Evolutionary conservation across 2,113 vertebrate genomes (phyloP), one percentile per base, ranked within the genome.

Genomic region (Lathamus discolor): DNA sequence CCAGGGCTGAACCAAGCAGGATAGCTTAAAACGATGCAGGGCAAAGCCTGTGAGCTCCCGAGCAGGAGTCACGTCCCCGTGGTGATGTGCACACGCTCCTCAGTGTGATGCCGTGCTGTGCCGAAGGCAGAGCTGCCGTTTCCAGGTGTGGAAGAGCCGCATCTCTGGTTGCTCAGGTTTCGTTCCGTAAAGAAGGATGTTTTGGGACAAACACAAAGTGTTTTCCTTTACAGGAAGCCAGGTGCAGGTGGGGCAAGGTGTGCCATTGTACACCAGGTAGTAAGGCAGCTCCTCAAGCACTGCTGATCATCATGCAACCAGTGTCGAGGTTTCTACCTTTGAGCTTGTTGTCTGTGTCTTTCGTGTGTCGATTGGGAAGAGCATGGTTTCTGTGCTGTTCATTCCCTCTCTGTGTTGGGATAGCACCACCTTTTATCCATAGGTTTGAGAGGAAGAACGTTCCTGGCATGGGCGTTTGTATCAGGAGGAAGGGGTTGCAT

Each of bases 41-140:
- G 43, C 49, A 57, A 67, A 49, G 43, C 35, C 43, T 2, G 0
- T 6, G 11, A 44, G 43, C 31, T 43, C 17, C 57, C 5, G 44
- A 52, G 59, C 54, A 2, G 68, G 28, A 20, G 28, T 15, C 29
- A 6, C 4, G 1, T 10, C 80, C 10, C 0, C 10, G n/a, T 5
- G 41, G 64, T 28, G 73, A 9, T 8, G 24, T 5, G 64, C 35
- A 23, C 17, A 7, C 27, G 37, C n/a, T 57, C 57, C 33, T 31
- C 1, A n/a, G 82, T 17, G 4, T 7, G 37, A 8, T 6, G n/a
- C 52, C 3, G 31, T 11, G 27, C 43, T 9, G 25, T 15, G 46
- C 57, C 37, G 11, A 28, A 35, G 1, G 3, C 54, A 23, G 68
- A 10, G 39, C 41, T 10, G 2, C 7, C 11, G 0, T 61, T 76